phyloP scores from a whole-genome alignment of 2,113 vertebrate species.

The Sorex araneus region DNA sequence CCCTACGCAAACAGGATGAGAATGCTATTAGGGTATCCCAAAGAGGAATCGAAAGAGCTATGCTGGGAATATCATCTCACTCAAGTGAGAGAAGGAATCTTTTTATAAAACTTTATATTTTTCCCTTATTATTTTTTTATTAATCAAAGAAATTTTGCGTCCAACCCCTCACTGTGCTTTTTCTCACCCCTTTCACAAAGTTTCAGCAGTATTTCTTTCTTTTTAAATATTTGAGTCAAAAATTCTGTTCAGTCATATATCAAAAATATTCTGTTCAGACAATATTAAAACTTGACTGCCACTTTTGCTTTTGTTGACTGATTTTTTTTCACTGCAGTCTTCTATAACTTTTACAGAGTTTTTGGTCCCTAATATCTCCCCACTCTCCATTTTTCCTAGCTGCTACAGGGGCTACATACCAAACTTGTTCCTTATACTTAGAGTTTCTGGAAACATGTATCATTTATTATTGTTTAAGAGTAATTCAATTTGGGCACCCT shows the following conservation, averaged over 20 bases:
- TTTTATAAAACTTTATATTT: not conserved
- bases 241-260: no score
- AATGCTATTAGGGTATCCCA: no score
- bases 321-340: slow-evolving; percentile 94
- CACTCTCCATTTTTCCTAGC: slow-evolving; percentile 99
- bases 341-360: slow-evolving; percentile 99
- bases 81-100: no score
- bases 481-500: slow-evolving; percentile 96
- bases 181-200: not conserved
- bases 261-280: slow-evolving; percentile 74
- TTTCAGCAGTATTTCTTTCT: slow-evolving; percentile 8
- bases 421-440: slow-evolving; percentile 94
- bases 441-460: slow-evolving; percentile 95
- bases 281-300: slow-evolving; percentile 84
- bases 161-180: not conserved
- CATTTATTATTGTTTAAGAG: slow-evolving; percentile 94
- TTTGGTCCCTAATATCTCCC: slow-evolving; percentile 99
- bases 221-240: no score
- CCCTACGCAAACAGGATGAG: no score
- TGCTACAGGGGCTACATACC: slow-evolving; percentile 93
- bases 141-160: not conserved
- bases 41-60: no score
- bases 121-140: not conserved
- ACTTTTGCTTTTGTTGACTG: slow-evolving; percentile 61
- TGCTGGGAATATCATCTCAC: no score